Base-by-base conservation (phyloP, 2,888 invertebrate species). In the Neoitamus cyanurus region DNA sequence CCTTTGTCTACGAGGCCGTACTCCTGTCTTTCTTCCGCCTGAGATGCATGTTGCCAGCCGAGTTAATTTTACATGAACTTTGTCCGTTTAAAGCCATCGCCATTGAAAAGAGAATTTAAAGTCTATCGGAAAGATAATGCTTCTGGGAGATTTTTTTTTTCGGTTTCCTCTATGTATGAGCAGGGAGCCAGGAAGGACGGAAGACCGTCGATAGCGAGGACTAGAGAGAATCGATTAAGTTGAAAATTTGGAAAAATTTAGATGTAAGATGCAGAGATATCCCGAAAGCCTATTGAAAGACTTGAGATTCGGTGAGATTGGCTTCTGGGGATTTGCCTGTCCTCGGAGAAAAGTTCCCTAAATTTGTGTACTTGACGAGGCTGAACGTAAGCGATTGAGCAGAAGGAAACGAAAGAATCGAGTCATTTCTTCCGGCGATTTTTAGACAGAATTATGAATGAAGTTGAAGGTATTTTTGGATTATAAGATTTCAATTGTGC, bases 61-160 rank as follows among this genome's bases (percentile, higher is more conserved):
- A 58, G 58, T 58, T 58, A 58, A 58, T 58, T 58, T 58, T 58
- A 58, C 58, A 58, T 58, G 58, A 58, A 58, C 58, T 58, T 58
- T 58, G 58, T 58, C 58, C 25, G 15, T 20, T 58, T 58, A 58
- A 58, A 58, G 58, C 20, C 58, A 7, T 9, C 11, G 58, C 58
- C 25, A 58, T 58, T 58, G 58, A 58, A 58, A 58, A 58, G 58
- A 58, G 20, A 58, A 58, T 58, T 58, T 58, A 58, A 58, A 58
- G 58, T 58, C 58, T 58, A 58, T 58, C 25, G 25, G 20, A 58
- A 7, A 58, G 58, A 58, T 58, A 58, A 58, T 58, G 25, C 20
- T 58, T 58, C 20, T 58, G 58, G 20, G 11, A 58, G 9, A 42
- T 37, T 42, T 42, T 42, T 58, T 25, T 48, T n/a, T 58, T 3